phyloP scores from a whole-genome alignment of 1,140 invertebrate genomes.

The Sweltsa coloradensis region DNA sequence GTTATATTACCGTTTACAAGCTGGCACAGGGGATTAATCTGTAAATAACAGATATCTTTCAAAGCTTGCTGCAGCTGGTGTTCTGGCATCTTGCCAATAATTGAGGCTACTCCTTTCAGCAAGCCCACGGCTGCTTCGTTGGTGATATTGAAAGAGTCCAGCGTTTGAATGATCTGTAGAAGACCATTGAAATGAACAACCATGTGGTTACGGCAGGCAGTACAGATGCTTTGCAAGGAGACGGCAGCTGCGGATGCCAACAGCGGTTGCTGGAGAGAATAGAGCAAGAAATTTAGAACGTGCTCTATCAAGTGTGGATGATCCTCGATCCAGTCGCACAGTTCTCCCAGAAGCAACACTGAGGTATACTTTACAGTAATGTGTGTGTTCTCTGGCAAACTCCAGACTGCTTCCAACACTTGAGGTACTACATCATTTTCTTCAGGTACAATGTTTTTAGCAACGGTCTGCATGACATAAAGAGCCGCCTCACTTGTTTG shows the following conservation, averaged over 20 bases:
- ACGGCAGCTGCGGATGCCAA: constrained; percentile 64
- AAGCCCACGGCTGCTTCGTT: constrained; percentile 71
- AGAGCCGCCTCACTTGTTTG: constrained; percentile 88
- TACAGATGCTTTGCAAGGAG: constrained; percentile 62
- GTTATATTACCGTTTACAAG: constrained; percentile 34
- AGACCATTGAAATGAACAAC: constrained; percentile 65
- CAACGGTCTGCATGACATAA: constrained; percentile 91
- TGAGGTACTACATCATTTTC: constrained; percentile 87
- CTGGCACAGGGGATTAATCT: constrained; percentile 51
- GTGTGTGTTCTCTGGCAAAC: constrained; percentile 72
- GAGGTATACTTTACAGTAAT: constrained; percentile 81
- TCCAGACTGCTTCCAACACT: constrained; percentile 82
- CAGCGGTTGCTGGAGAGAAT: constrained; percentile 56
- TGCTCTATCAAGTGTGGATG: constrained; percentile 73
- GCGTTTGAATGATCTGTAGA: constrained; percentile 63
- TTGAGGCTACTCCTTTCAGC: constrained; percentile 61
- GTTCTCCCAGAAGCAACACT: constrained; percentile 77
- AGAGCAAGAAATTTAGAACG: constrained; percentile 65
- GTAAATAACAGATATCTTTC: constrained; percentile 64
- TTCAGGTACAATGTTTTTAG: constrained; percentile 86
- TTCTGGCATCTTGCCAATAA: constrained; percentile 45
- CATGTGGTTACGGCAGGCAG: constrained; percentile 68
- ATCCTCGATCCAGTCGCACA: constrained; percentile 90
- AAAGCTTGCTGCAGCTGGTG: constrained; percentile 55
- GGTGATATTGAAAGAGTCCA: constrained; percentile 68